These are phyloP conservation scores for Leguminivora glycinivorella DNA, from an alignment of 1,140 invertebrate species.

Conservation along the genomic window DNA sequence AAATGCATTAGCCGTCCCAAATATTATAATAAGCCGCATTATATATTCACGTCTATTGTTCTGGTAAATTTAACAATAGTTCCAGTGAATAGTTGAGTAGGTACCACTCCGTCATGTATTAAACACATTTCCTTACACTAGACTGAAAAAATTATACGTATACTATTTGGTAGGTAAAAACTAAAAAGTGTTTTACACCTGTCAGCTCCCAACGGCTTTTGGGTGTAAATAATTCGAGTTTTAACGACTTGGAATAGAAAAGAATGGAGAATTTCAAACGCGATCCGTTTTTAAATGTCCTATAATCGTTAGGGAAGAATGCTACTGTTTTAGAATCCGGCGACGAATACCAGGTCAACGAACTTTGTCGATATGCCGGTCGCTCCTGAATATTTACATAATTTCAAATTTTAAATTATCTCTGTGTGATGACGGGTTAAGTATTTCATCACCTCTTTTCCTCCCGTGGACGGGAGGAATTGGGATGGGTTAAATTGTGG, in stretches of 20 bases:
- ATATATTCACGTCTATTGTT: slow-evolving; percentile 56
- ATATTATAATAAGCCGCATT: slow-evolving; percentile 40
- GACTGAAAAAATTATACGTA: background rate
- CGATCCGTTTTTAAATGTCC: slow-evolving; percentile 7
- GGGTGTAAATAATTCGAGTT: slow-evolving; percentile 13
- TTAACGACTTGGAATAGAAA: slow-evolving; percentile 8
- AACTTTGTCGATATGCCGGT: background rate
- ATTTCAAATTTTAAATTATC: too few relatives aligned
- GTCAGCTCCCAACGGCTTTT: slow-evolving; percentile 17
- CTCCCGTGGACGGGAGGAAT: too few relatives aligned
- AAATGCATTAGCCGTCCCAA: slow-evolving; percentile 32
- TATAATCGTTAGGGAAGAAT: slow-evolving; percentile 21
- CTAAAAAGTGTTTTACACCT: slow-evolving; percentile 10
- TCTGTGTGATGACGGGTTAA: too few relatives aligned
- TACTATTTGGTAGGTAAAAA: background rate
- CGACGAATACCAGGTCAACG: slow-evolving; percentile 13
- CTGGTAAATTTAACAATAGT: slow-evolving; percentile 57
- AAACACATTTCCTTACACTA: slow-evolving; percentile 37
- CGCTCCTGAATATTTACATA: background rate
- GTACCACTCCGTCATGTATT: slow-evolving; percentile 47
- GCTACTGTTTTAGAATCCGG: slow-evolving; percentile 17
- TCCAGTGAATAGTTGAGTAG: too few relatives aligned
- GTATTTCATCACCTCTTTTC: too few relatives aligned
- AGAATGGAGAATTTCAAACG: slow-evolving; percentile 5
- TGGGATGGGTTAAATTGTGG: too few relatives aligned